Evolutionary conservation across 2,113 vertebrate genomes (phyloP), one percentile per base, ranked within the genome.

Genomic region (Theristicus caerulescens): DNA sequence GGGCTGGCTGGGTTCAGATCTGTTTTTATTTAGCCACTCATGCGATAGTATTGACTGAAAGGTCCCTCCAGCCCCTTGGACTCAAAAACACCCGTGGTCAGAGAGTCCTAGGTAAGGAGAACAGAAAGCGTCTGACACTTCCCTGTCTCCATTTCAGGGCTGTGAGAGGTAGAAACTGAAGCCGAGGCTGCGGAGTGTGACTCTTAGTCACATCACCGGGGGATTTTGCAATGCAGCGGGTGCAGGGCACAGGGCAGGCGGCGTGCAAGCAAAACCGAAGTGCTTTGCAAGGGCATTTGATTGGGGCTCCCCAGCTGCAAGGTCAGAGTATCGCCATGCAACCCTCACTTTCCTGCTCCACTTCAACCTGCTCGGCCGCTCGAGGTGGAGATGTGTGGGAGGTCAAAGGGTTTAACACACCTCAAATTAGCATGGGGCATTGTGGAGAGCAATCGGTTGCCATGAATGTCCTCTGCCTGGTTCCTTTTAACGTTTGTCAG

Each of bases 151-250:
- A 54, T 94, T 94, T 94, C 54, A 85, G 74, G 73, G 34, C 77
- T 55, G 24, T 25, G 74, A 91, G 89, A 88, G 34, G 46, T 62
- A 77, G 62, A 95, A 95, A 87, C 47, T 0, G 0, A 93, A 51
- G 91, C 86, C 70, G 89, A 89, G 86, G 84, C 89, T 77, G 74
- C 3, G 24, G 82, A 94, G 84, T 32, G 17, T 95, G 95, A 94
- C 92, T 86, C 76, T 96, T 90, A 93, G 90, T 97, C 96, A 97
- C 67, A 86, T 70, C 62, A 42, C 3, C 0, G 8, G 87, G 92
- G 89, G 89, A 85, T 97, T 97, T 97, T 95, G 91, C 91, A 97
- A 95, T 10, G 32, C 38, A 17, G 58, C 2, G 49, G 61, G 78
- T 80, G 62, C 80, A 69, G 70, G 70, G 86, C 44, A 24, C 40